Conservation (phyloP, 2,113 vertebrate genomes). For the Sinocyclocheilus maitianheensis region DNA sequence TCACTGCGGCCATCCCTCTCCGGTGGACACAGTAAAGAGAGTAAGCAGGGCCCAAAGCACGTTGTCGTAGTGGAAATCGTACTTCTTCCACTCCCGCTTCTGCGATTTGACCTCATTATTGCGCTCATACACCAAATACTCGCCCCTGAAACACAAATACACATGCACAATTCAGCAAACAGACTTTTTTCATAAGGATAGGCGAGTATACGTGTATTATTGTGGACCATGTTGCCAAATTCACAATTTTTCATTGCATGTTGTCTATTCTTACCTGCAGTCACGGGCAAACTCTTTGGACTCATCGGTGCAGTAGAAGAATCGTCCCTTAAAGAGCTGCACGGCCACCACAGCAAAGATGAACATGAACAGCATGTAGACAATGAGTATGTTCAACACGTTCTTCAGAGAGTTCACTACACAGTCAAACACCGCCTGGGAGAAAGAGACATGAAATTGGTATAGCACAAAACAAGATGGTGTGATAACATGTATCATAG, state of each 20-base stretch:
- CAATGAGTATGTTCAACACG: conserved; percentile 93
- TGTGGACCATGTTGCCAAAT: neutral
- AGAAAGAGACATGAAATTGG: neutral
- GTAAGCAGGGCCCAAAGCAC: conserved; percentile 95
- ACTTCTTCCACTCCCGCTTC: conserved; percentile 92
- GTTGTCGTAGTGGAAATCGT: conserved; percentile 96
- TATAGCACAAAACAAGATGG: neutral
- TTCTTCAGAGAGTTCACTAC: conserved; percentile 97
- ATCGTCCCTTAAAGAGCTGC: conserved; percentile 93
- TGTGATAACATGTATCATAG: neutral
- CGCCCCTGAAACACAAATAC: conserved; percentile 76
- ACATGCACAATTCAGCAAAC: conserved; percentile 2
- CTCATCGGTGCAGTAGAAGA: conserved; percentile 93
- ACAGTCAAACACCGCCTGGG: conserved; percentile 91
- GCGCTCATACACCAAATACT: conserved; percentile 90
- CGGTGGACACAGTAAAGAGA: conserved; percentile 96
- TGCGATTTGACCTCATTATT: conserved; percentile 88
- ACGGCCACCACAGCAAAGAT: conserved; percentile 96
- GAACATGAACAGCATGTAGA: conserved; percentile 99
- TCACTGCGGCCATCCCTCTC: conserved; percentile 95
- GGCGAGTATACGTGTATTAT: neutral
- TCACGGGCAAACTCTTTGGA: conserved; percentile 89
- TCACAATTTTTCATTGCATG: neutral
- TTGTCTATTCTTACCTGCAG: conserved; percentile 67
- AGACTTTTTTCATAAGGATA: neutral